Base-by-base conservation (phyloP, 2,797 vertebrate genomes). In the Neostethus bicornis region DNA sequence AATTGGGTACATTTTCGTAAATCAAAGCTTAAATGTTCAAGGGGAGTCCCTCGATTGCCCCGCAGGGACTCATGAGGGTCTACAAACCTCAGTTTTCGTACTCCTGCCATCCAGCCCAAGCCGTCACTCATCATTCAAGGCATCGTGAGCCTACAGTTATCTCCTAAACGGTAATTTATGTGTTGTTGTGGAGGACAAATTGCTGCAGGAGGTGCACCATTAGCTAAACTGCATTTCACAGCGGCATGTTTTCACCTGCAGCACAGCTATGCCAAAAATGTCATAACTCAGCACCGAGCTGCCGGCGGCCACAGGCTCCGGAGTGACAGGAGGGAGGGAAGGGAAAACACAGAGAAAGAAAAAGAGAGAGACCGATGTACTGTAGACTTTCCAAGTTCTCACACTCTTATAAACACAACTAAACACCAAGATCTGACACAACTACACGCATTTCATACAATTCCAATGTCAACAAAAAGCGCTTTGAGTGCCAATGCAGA, bases 201-300 rank as follows among this genome's bases (percentile, higher is more conserved):
- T 85, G 83, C 88, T 88, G 63, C 84, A 85, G 86, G 89, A 86
- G 84, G 16, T 70, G 78, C 35, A 75, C 52, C 66, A 85, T 86
- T 88, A 87, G 70, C 79, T 79, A 84, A 85, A 85, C 65, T 70
- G 77, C 53, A 59, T 77, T 64, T 84, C 70, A 70, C 62, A 59
- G 67, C 49, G 46, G 67, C 91, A 44, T 87, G 91, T 91, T 88
- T 88, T 83, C 86, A 91, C 91, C 86, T 92, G 91, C 83, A 85
- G 59, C 45, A n/a, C 66, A 89, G 75, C 81, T 88, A 92, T 92
- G 83, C 72, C 75, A 88, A 80, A 81, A 87, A 92, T 92, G 87
- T 76, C 77, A 80, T 48, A 77, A 75, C 80, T 82, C 79, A 69
- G 43, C 70, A 42, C 54, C 55, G 51, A 59, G 61, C 72, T 44